These are phyloP conservation scores for Melanostoma scalare DNA, from an alignment of 2,888 invertebrate species.

Conservation along the genomic window DNA sequence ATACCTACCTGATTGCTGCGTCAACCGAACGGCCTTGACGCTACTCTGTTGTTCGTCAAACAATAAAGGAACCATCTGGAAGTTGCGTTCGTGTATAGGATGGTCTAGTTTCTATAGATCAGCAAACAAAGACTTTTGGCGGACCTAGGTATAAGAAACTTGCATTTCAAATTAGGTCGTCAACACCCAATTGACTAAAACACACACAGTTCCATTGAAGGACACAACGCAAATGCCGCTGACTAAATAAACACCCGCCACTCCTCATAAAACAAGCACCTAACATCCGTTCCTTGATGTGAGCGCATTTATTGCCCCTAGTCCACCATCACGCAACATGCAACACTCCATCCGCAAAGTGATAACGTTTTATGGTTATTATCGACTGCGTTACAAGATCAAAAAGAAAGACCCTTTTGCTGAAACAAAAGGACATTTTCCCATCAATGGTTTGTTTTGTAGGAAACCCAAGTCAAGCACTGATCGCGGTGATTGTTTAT, in stretches of 20 bases:
- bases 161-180: too few relatives aligned
- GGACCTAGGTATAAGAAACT: too few relatives aligned
- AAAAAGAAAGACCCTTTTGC: background rate
- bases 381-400: conserved; percentile 30
- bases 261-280: conserved; percentile 42
- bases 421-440: background rate
- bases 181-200: too few relatives aligned
- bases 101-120: too few relatives aligned
- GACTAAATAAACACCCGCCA: conserved; percentile 5
- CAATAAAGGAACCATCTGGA: too few relatives aligned
- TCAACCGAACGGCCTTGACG: too few relatives aligned
- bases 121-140: too few relatives aligned
- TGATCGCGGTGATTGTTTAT: conserved; percentile 39
- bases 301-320: background rate
- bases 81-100: too few relatives aligned
- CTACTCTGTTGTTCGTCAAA: too few relatives aligned
- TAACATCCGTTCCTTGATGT: conserved; percentile 34
- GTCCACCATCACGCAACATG: conserved; percentile 17
- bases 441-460: conserved; percentile 27
- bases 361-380: conserved; percentile 41
- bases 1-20: too few relatives aligned
- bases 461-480: conserved; percentile 40
- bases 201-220: conserved; percentile 1
- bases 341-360: background rate
- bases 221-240: conserved; percentile 31